phyloP scores from a whole-genome alignment of 2,113 vertebrate species.

The Triplophysa dalaica region DNA sequence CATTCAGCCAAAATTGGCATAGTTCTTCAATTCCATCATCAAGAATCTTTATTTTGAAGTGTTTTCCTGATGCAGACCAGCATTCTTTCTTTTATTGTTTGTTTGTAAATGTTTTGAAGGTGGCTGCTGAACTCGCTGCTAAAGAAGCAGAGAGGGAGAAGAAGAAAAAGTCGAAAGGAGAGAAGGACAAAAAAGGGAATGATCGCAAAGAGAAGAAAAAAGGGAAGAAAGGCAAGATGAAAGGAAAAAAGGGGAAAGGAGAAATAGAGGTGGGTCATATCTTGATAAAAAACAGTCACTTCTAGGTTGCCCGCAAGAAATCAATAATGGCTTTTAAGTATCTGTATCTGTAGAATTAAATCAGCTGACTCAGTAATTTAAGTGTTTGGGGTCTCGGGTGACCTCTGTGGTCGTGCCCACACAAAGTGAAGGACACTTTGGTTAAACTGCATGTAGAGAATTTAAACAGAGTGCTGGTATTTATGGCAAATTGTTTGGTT shows the following conservation, averaged over 20 bases:
- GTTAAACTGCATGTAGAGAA: constrained; percentile 2
- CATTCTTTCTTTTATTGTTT: not conserved
- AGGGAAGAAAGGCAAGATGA: constrained; percentile 57
- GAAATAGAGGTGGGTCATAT: constrained; percentile 47
- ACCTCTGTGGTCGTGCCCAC: constrained; percentile 33
- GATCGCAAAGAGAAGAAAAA: constrained; percentile 46
- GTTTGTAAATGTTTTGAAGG: constrained; percentile 61
- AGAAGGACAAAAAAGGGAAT: constrained; percentile 55
- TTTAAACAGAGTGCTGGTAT: constrained; percentile 30
- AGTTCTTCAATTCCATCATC: too few relatives aligned
- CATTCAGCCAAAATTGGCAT: too few relatives aligned
- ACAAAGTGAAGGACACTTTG: not conserved
- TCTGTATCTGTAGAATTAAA: constrained; percentile 19
- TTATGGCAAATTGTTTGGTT: not conserved
- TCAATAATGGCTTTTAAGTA: constrained; percentile 15
- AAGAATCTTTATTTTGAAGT: too few relatives aligned
- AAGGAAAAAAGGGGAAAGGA: constrained; percentile 55
- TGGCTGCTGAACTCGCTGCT: constrained; percentile 69
- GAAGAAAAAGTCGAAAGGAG: constrained; percentile 61
- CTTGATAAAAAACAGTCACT: not conserved
- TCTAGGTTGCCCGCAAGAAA: constrained; percentile 23
- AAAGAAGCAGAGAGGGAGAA: constrained; percentile 69
- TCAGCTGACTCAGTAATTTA: not conserved
- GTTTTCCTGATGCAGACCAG: not conserved
- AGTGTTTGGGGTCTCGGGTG: not conserved